Evolutionary conservation across 2,888 invertebrate species (phyloP), one percentile per base, ranked within the genome.

Genomic region (Drosophila neotestacea): DNA sequence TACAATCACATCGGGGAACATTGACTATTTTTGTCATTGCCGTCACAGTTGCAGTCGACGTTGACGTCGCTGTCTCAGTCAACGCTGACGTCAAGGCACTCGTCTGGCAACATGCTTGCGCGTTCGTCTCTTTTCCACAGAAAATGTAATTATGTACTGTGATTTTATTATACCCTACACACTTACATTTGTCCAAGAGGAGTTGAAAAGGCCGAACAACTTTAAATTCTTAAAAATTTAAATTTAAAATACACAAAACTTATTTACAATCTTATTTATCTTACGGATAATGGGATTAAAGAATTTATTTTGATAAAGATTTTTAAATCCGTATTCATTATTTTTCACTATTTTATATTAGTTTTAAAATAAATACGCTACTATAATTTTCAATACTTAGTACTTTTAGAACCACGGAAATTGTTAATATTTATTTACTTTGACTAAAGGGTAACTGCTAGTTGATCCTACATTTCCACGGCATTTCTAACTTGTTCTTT

Each of bases 21-120:
- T 80, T 87, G 68, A 62, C 81, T 78, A 83, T 83, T 80, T 83
- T 80, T 76, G 81, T 76, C 69, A 72, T 66, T 76, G 79, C 63
- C 41, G 41, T 47, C 38, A 51, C 51, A 30, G 46, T 58, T 34
- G 52, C 39, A 16, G 62, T 59, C 32, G 34, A 13, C 2, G 42
- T 50, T 27, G 48, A 41, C 2, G 55, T 47, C 59, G 22, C n/a
- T 1, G 51, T 11, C n/a, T 4, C 16, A 27, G 48, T 48, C 36
- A 46, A 36, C 36, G 51, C 39, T 50, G 27, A 65, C 70, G 64
- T 68, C 73, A 74, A 73, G 75, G 79, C 81, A 81, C 73, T 73
- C 59, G 81, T 79, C 84, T 54, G 73, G 70, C 84, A 70, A 58
- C 84, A 81, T 81, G 84, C 62, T 81, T 84, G 48, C 52, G 79